These are phyloP conservation scores for Caiman crocodilus DNA, from an alignment of 2,797 vertebrate species.

Conservation along the genomic window DNA sequence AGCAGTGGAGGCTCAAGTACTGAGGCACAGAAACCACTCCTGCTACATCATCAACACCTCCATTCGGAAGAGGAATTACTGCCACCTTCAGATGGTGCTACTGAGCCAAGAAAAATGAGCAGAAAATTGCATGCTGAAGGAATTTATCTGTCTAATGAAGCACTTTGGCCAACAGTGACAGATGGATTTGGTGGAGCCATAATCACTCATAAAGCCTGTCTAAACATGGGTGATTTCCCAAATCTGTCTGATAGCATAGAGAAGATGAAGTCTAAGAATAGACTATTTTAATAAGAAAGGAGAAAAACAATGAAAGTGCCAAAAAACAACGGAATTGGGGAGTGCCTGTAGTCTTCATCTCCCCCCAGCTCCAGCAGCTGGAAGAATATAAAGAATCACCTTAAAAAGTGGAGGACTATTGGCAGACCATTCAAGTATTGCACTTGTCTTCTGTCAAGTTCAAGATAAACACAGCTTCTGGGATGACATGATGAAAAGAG, in stretches of 20 bases:
- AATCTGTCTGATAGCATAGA: neutral
- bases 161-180: neutral
- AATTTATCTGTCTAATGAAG: neutral
- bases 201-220: neutral
- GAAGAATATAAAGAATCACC: neutral
- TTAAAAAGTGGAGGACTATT: neutral
- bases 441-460: neutral
- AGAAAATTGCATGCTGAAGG: neutral
- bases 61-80: too few relatives aligned
- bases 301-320: neutral
- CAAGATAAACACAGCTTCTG: neutral
- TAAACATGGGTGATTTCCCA: neutral
- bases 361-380: neutral
- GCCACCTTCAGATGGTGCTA: fast-evolving
- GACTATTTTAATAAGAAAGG: neutral
- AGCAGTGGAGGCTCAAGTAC: neutral
- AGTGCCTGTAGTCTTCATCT: too few relatives aligned
- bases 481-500: neutral
- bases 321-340: neutral
- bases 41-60: neutral
- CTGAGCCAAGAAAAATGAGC: neutral
- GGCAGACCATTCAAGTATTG: neutral
- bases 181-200: neutral
- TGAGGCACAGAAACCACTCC: neutral
- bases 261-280: neutral